These are phyloP conservation scores for Parnassius orleans DNA, from an alignment of 2,888 invertebrate species.

Conservation along the genomic window DNA sequence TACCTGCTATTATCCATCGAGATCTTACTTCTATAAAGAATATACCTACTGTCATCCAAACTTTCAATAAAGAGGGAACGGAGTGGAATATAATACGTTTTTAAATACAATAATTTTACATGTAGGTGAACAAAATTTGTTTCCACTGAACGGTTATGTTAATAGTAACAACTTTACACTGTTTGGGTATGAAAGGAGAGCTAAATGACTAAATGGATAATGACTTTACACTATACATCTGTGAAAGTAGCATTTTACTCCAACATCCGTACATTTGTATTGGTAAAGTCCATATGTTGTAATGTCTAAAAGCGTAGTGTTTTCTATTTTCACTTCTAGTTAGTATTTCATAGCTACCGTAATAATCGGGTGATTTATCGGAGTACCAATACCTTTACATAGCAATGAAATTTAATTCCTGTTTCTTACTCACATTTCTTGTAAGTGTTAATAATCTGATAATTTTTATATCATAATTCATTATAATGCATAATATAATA, in stretches of 20 bases:
- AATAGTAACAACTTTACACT: constrained; percentile 42
- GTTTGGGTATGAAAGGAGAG: constrained; percentile 38
- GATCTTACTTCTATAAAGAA: too few species aligned
- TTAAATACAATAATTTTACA: too few species aligned
- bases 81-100: too few species aligned
- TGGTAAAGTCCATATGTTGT: constrained; percentile 4
- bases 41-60: too few species aligned
- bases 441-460: constrained; percentile 40
- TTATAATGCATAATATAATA: constrained; percentile 2
- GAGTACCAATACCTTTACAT: neutral
- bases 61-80: too few species aligned
- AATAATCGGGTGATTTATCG: neutral
- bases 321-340: too few species aligned
- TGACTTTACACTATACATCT: constrained; percentile 13
- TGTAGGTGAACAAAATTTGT: too few species aligned
- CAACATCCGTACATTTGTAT: constrained; percentile 6
- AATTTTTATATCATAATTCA: neutral
- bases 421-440: constrained; percentile 50
- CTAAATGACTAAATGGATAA: constrained; percentile 29
- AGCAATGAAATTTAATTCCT: constrained; percentile 47
- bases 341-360: constrained; percentile 6
- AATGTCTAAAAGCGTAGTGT: neutral
- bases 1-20: too few species aligned
- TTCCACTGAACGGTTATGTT: constrained; percentile 26
- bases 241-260: neutral